Conservation (phyloP, 2,888 invertebrate species). For the Agrenia bidenticulata region DNA sequence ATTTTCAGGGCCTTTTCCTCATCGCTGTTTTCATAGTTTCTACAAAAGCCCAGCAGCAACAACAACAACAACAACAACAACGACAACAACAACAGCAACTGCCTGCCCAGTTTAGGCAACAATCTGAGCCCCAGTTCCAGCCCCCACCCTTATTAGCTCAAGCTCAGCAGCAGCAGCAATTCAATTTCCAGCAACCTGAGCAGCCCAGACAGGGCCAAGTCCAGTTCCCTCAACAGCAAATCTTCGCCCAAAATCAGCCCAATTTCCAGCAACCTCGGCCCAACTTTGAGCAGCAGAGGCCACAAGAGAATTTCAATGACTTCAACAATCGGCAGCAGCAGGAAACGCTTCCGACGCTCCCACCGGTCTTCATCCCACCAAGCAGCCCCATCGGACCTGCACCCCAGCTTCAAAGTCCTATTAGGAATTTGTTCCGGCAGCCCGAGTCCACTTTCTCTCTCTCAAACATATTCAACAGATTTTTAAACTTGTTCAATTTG, state of each 20-base stretch:
- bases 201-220: neutral
- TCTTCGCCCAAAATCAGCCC: slow-evolving; percentile 8
- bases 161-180: slow-evolving; percentile 8
- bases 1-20: slow-evolving; percentile 4
- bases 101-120: slow-evolving; percentile 16
- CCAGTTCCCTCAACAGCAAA: slow-evolving; percentile 15
- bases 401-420: slow-evolving; percentile 30
- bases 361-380: slow-evolving; percentile 37
- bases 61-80: slow-evolving; percentile 7
- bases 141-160: slow-evolving; percentile 28
- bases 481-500: slow-evolving; percentile 35
- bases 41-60: neutral
- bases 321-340: slow-evolving; percentile 9
- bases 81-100: slow-evolving; percentile 10
- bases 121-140: slow-evolving; percentile 27
- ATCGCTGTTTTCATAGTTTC: slow-evolving; percentile 6
- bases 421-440: slow-evolving; percentile 35
- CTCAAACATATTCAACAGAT: slow-evolving; percentile 29
- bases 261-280: slow-evolving; percentile 11
- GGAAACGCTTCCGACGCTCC: slow-evolving; percentile 31
- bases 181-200: neutral
- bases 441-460: slow-evolving; percentile 34
- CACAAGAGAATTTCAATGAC: slow-evolving; percentile 8
- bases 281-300: slow-evolving; percentile 18
- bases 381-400: slow-evolving; percentile 33